Evolutionary conservation across 2,113 vertebrate genomes (phyloP).

Genomic region (Phylloscopus whistleri): DNA sequence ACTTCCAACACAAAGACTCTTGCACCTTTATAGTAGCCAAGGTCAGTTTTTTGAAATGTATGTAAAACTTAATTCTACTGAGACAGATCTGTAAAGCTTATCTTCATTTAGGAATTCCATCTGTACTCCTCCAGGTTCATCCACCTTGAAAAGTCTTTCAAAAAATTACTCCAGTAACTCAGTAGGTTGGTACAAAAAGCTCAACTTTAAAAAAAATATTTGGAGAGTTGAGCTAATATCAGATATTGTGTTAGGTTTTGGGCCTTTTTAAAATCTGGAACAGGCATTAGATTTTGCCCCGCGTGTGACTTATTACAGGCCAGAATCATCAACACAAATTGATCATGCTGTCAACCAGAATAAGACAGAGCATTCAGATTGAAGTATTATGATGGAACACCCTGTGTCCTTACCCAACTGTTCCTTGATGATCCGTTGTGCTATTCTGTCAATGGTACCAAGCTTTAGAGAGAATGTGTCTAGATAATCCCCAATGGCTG

Average conservation of each 20-base stretch:
- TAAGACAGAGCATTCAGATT: not conserved
- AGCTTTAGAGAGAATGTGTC: constrained; percentile 93
- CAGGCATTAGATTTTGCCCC: not conserved
- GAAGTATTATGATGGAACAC: not conserved
- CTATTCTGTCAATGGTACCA: constrained; percentile 95
- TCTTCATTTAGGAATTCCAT: not conserved
- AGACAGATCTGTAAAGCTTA: not conserved
- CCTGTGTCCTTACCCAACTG: constrained; percentile 83
- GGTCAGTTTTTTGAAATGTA: not conserved
- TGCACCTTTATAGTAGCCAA: not conserved
- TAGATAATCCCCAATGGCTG: constrained; percentile 90
- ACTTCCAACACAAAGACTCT: not conserved
- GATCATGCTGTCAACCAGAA: not conserved
- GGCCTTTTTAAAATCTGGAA: not conserved
- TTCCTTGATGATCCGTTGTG: constrained; percentile 95
- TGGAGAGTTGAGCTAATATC: not conserved
- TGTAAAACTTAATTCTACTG: not conserved
- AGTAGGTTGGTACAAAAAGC: not conserved
- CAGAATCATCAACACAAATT: not conserved
- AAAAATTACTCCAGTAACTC: not conserved
- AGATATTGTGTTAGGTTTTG: not conserved
- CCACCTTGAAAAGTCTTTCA: not conserved
- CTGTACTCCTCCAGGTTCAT: not conserved
- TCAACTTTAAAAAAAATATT: not conserved
- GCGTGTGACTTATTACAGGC: not conserved